These are phyloP conservation scores for Rissa tridactyla DNA, from an alignment of 2,113 vertebrate species.

Conservation along the genomic window DNA sequence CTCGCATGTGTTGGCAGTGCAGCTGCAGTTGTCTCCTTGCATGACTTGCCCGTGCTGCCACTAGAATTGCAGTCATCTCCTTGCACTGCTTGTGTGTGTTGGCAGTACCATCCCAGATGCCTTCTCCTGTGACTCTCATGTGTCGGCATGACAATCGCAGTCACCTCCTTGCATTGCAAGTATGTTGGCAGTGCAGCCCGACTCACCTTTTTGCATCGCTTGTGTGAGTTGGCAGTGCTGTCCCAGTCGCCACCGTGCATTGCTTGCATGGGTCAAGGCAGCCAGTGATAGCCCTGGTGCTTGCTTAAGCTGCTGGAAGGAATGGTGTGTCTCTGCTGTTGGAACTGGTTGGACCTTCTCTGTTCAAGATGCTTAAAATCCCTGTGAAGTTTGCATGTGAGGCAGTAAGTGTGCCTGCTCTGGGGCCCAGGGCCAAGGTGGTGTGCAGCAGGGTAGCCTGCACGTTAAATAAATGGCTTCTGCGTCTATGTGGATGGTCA, in stretches of 20 bases:
- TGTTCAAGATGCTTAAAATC: background rate
- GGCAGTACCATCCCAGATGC: background rate
- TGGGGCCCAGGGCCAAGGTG: too few species aligned
- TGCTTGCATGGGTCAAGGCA: background rate
- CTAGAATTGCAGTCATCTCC: background rate
- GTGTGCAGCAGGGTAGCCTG: background rate
- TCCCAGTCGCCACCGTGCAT: background rate
- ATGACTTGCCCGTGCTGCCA: background rate
- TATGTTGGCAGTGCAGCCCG: background rate
- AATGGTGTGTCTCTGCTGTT: background rate
- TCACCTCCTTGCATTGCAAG: background rate
- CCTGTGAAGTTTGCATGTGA: background rate
- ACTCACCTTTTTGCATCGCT: background rate
- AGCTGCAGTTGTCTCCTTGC: background rate
- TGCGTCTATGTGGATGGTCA: background rate
- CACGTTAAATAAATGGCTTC: background rate
- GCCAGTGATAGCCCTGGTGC: background rate
- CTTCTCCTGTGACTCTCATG: background rate
- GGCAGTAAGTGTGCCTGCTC: background rate
- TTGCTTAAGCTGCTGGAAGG: rapidly evolving
- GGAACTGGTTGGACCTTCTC: background rate
- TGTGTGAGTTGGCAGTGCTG: rapidly evolving
- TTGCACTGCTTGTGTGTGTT: background rate
- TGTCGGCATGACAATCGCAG: rapidly evolving
- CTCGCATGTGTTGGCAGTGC: background rate